Base-by-base conservation (phyloP, 2,113 vertebrate genomes). In the Cathartes aura region DNA sequence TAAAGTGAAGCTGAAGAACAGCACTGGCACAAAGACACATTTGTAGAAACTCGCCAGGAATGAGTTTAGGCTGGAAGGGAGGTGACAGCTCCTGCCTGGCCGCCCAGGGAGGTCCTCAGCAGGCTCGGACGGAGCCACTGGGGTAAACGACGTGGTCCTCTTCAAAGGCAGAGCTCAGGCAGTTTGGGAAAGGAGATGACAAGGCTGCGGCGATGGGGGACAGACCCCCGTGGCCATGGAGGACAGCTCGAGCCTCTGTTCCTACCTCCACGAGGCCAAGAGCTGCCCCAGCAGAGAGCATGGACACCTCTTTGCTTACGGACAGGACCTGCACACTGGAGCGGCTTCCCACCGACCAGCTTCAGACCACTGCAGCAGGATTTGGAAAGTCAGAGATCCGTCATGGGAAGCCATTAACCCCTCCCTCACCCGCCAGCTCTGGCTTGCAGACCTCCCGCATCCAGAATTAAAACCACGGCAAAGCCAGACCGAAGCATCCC, bases 31-130 rank as follows among this genome's bases (percentile, higher is more conserved):
- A 56, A 58, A 73, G 60, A 43, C 12, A 6, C 40, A 1, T 58
- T 74, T 70, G 38, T 36, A 85, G 74, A 67, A 87, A 95, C 47
- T 17, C 53, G 87, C 73, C 56, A 36, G 66, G 38, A 78, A 34
- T 26, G 36, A 84, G 64, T 70, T 76, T 50, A 50, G 71, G 27
- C 56, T 97, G 80, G 36, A 36, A 84, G 48, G 48, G 82, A 94
- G 71, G 36, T 64, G 74, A 86, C 29, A 60, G 93, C 91, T 92
- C 82, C 95, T 45, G 30, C 45, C 45, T 0, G 1, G n/a, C 30
- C 14, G 1, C 6, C 2, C 87, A 21, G 38, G 76, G 48, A 40
- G 64, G 24, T 82, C 50, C 20, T 34, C 71, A 12, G 64, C 38
- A 27, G 58, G 55, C 81, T 83, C 15, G 1, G n/a, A 32, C 1